A percentile compares a stretch with the other conserved stretches of the same genome.
phyloP scores from a whole-genome alignment of 2,888 invertebrate species.

The Magallana nippona region DNA sequence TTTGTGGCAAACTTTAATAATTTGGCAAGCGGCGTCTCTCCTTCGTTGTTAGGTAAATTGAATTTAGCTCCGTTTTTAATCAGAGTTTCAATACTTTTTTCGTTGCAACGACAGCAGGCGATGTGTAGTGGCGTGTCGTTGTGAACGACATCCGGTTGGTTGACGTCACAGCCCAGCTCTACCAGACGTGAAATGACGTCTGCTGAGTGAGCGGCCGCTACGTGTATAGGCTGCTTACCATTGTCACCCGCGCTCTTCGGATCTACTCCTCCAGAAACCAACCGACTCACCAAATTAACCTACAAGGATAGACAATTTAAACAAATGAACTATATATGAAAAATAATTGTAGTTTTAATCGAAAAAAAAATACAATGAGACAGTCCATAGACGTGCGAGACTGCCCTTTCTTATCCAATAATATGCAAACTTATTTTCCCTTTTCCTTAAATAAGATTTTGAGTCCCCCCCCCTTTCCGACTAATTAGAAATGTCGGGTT shows the following conservation, averaged over 20 bases:
- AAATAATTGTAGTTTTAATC: too few relatives aligned
- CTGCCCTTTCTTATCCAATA: too few relatives aligned
- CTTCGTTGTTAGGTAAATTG: slow-evolving; percentile 58
- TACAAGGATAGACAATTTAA: slow-evolving; percentile 38
- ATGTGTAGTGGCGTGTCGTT: slow-evolving; percentile 66
- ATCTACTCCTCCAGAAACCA: slow-evolving; percentile 52
- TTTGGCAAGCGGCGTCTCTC: slow-evolving; percentile 63
- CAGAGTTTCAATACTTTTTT: slow-evolving; percentile 55
- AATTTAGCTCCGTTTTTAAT: slow-evolving; percentile 61
- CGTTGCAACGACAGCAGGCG: slow-evolving; percentile 59
- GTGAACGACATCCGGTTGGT: slow-evolving; percentile 57
- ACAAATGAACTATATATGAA: too few relatives aligned
- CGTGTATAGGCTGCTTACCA: slow-evolving; percentile 61
- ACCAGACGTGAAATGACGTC: slow-evolving; percentile 55
- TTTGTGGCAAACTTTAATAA: slow-evolving; percentile 60
- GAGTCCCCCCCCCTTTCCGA: too few relatives aligned
- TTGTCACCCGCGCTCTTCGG: slow-evolving; percentile 51
- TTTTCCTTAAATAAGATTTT: too few relatives aligned
- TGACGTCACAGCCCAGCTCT: slow-evolving; percentile 63
- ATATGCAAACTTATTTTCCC: too few relatives aligned
- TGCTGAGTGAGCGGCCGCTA: slow-evolving; percentile 57
- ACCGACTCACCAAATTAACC: slow-evolving; percentile 47
- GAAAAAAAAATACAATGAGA: too few relatives aligned
- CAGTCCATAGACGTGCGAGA: too few relatives aligned
- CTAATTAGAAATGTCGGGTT: too few relatives aligned